Conservation (phyloP, 2,888 invertebrate species). For the Bombyx huttoni region DNA sequence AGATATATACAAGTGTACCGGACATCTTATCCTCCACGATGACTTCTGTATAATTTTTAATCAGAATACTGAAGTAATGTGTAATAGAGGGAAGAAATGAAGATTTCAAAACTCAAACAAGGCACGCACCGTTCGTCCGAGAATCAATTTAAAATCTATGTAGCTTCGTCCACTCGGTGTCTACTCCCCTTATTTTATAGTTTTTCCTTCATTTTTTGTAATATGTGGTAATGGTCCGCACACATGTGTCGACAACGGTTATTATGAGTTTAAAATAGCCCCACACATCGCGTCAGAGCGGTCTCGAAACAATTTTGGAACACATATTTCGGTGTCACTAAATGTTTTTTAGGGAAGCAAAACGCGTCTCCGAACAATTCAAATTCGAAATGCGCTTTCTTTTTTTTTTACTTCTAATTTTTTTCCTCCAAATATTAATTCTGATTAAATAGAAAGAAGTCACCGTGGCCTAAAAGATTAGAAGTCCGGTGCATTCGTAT, state of each 20-base stretch:
- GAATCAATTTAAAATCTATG: slow-evolving; percentile 44
- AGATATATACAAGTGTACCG: no score
- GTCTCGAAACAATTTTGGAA: slow-evolving; percentile 36
- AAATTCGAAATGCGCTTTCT: no score
- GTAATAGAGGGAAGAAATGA: no score
- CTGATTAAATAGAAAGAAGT: no score
- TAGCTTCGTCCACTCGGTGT: slow-evolving; percentile 32
- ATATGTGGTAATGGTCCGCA: slow-evolving; percentile 69
- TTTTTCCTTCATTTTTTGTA: slow-evolving; percentile 68
- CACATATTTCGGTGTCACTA: slow-evolving; percentile 1
- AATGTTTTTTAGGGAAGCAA: neutral
- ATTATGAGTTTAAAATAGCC: slow-evolving; percentile 72
- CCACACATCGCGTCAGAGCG: slow-evolving; percentile 51
- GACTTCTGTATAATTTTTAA: no score
- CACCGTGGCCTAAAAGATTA: no score
- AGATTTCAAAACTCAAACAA: neutral
- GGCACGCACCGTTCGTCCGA: slow-evolving; percentile 12
- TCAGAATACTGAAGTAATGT: no score
- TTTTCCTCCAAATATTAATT: no score
- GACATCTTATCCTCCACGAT: no score
- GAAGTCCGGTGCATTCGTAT: no score
- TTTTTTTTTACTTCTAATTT: no score
- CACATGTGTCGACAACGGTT: slow-evolving; percentile 68
- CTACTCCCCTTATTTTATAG: slow-evolving; percentile 53
- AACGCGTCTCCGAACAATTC: neutral